These are phyloP conservation scores for Lasioglossum malachurum DNA, from an alignment of 2,888 invertebrate genomes.

Conservation along the genomic window DNA sequence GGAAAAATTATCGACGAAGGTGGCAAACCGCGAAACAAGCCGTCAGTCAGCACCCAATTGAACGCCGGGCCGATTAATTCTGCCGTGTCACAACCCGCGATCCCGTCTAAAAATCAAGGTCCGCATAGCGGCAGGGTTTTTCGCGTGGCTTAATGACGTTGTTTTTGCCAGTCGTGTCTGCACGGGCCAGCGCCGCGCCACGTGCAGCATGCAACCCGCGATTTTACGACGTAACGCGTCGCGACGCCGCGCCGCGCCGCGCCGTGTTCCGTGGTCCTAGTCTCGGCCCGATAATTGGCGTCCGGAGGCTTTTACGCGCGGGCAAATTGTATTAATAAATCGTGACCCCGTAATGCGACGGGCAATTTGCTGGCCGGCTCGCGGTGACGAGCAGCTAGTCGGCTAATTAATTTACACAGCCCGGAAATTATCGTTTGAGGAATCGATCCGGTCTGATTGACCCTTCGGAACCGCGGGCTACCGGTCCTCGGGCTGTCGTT, in stretches of 20 bases:
- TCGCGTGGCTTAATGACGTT: slow-evolving; percentile 15
- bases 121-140: background rate
- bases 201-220: slow-evolving; percentile 25
- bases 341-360: slow-evolving; percentile 65
- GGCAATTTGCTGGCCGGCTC: slow-evolving; percentile 20
- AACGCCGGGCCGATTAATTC: slow-evolving; percentile 19
- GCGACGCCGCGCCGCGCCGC: slow-evolving; percentile 13
- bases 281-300: slow-evolving; percentile 72
- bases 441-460: slow-evolving; percentile 24
- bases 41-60: slow-evolving; percentile 18
- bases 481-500: background rate
- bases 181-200: background rate
- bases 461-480: background rate
- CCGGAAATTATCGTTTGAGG: slow-evolving; percentile 20
- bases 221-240: slow-evolving; percentile 31
- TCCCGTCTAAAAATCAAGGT: slow-evolving; percentile 9
- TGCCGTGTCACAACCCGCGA: background rate
- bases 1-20: background rate
- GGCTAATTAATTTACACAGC: slow-evolving; percentile 33
- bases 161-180: slow-evolving; percentile 23
- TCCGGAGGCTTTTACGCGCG: slow-evolving; percentile 74
- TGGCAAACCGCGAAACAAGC: slow-evolving; percentile 1
- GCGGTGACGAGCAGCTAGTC: slow-evolving; percentile 19
- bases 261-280: slow-evolving; percentile 23
- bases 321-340: slow-evolving; percentile 80